Conservation (phyloP, 2,797 vertebrate genomes). For the Rhinatrema bivittatum region DNA sequence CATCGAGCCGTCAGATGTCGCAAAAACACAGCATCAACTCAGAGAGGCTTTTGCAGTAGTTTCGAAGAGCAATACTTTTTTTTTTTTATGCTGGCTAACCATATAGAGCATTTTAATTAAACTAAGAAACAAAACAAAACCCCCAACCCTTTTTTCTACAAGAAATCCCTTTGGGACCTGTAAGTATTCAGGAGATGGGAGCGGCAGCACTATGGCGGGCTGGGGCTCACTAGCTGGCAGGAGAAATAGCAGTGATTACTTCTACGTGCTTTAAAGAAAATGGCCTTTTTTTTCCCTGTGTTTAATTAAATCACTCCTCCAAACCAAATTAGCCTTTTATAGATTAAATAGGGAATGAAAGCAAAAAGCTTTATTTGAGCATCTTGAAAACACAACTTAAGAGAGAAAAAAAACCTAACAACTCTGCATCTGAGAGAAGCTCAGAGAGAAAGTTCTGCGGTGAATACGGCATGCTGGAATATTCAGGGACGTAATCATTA, state of each 20-base stretch:
- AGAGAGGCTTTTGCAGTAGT: no score
- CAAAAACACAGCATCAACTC: no score
- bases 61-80: no score
- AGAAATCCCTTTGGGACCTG: not conserved
- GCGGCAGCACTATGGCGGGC: not conserved
- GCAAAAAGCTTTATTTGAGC: not conserved
- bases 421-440: no score
- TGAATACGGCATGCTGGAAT: no score
- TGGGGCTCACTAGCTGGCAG: conserved; percentile 1
- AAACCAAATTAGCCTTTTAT: conserved; percentile 8
- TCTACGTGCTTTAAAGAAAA: not conserved
- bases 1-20: no score
- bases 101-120: conserved; percentile 9
- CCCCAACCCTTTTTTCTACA: not conserved
- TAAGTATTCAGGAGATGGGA: no score
- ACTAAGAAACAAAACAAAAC: no score
- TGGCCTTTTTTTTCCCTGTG: not conserved
- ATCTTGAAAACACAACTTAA: no score
- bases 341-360: not conserved
- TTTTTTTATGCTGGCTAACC: conserved; percentile 1
- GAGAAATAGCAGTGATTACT: conserved; percentile 1
- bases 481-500: no score
- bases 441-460: no score
- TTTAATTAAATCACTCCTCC: conserved; percentile 6
- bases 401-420: no score